A percentile compares a stretch with the other conserved stretches of the same genome.
Conservation (phyloP, 2,797 vertebrate species). For the Acanthornis magna region DNA sequence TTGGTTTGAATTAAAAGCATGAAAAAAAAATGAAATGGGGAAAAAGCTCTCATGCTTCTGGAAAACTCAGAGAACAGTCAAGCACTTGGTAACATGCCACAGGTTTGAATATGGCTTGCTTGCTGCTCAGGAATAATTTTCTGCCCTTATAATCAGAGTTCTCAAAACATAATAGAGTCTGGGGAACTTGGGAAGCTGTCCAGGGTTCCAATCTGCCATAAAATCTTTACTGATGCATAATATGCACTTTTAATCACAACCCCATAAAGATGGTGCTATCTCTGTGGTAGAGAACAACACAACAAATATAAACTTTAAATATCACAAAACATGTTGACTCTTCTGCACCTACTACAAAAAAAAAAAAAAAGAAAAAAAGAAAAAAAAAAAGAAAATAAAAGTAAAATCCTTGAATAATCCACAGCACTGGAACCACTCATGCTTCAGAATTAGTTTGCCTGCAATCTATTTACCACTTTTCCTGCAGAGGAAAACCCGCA, state of each 20-base stretch:
- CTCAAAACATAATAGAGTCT: constrained; percentile 33
- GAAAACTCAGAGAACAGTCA: neutral
- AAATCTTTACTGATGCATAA: constrained; percentile 20
- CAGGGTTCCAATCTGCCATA: neutral
- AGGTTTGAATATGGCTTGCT: neutral
- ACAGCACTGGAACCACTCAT: neutral
- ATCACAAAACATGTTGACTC: neutral
- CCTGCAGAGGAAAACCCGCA: neutral
- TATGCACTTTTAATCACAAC: neutral
- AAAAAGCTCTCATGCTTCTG: neutral
- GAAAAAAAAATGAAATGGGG: neutral
- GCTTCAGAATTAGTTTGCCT: neutral
- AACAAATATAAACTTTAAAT: neutral
- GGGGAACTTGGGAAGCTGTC: constrained; percentile 10
- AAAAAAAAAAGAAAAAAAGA: neutral
- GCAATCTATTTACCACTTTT: neutral
- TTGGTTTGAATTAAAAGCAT: neutral
- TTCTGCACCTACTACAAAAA: neutral
- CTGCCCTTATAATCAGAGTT: constrained; percentile 48
- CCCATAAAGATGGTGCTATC: neutral
- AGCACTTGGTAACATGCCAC: neutral
- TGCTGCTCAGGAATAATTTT: constrained; percentile 27
- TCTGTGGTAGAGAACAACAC: neutral
- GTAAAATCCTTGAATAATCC: neutral
- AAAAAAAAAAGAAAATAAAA: neutral